phyloP scores from a whole-genome alignment of 2,797 vertebrate genomes.

The Syngnathus acus region DNA sequence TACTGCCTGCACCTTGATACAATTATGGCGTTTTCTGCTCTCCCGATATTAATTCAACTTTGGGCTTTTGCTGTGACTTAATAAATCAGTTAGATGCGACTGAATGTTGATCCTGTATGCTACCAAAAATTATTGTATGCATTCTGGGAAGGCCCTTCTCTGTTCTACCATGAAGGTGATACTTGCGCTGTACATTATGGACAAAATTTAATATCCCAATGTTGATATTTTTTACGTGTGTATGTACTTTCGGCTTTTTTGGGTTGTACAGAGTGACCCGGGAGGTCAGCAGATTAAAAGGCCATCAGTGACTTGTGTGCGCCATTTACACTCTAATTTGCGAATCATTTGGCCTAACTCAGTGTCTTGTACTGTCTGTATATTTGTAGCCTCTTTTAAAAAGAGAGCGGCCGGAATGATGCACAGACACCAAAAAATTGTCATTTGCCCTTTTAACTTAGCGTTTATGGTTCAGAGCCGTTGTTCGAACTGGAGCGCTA shows the following conservation, averaged over 20 bases:
- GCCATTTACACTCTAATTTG: background rate
- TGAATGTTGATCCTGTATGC: background rate
- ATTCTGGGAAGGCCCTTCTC: background rate
- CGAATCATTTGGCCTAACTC: constrained; percentile 30
- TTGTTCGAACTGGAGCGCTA: constrained; percentile 64
- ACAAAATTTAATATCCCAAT: too few relatives aligned
- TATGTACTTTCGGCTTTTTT: too few relatives aligned
- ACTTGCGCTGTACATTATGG: too few relatives aligned
- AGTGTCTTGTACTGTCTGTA: constrained; percentile 39
- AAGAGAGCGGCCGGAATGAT: constrained; percentile 22
- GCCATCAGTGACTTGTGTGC: background rate
- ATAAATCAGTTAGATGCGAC: background rate
- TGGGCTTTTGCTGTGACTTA: background rate
- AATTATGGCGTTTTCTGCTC: background rate
- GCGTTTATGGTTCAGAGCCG: constrained; percentile 63
- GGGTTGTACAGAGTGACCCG: too few relatives aligned
- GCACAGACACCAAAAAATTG: constrained; percentile 47
- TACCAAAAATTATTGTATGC: background rate
- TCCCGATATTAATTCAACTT: background rate
- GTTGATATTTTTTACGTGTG: too few relatives aligned
- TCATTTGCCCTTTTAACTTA: constrained; percentile 66
- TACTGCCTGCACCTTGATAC: constrained; percentile 36
- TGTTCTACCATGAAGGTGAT: background rate
- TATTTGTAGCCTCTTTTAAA: constrained; percentile 39
- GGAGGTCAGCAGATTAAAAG: too few relatives aligned